Conservation (phyloP, 2,113 vertebrate species). For the Bolborhynchus lineola region DNA sequence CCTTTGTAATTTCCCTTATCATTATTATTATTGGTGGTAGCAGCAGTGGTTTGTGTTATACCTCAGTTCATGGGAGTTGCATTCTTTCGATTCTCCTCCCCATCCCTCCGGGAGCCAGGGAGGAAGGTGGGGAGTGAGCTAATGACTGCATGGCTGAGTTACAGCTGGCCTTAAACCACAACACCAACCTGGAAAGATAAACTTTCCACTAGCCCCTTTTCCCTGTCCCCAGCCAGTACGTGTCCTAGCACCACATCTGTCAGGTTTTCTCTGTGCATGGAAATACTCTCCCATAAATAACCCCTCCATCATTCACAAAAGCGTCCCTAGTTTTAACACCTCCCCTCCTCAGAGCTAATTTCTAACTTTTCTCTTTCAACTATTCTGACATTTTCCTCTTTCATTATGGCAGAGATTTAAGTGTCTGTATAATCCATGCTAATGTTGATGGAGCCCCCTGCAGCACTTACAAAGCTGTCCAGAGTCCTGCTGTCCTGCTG, state of each 20-base stretch:
- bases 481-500: neutral
- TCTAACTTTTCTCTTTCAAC: neutral
- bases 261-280: neutral
- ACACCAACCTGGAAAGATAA: neutral
- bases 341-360: neutral
- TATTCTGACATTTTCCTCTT: neutral
- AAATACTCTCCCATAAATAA: neutral
- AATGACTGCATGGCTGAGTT: no score
- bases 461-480: neutral
- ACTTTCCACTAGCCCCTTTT: neutral
- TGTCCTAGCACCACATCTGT: neutral
- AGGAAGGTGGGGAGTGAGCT: no score
- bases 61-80: no score
- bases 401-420: neutral
- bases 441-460: rapidly evolving
- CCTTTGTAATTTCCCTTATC: no score
- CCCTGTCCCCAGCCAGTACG: neutral
- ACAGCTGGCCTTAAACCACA: no score
- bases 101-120: no score
- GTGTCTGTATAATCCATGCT: neutral
- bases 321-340: neutral
- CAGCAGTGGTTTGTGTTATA: no score
- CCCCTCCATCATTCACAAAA: neutral
- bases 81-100: no score
- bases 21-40: no score